Evolutionary conservation across 2,113 vertebrate genomes (phyloP), one percentile per base, ranked within the genome.

Genomic region (Perognathus longimembris): DNA sequence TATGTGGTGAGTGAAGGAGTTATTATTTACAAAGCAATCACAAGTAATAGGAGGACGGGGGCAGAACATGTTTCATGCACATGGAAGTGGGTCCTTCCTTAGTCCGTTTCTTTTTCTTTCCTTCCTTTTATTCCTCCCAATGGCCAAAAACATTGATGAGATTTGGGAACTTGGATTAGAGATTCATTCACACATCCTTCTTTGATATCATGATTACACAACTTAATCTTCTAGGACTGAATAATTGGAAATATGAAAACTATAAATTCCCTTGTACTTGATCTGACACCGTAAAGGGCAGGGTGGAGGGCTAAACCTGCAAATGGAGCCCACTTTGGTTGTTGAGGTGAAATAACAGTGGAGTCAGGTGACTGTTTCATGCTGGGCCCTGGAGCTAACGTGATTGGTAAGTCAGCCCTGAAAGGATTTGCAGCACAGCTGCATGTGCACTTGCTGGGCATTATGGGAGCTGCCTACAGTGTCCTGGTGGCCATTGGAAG

Each of bases 331-430:
- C 9, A n/a, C 17, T 85, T 79, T 74, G 38, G 77, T 69, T 90
- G 30, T 78, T 92, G 90, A 40, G 26, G 50, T 59, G 89, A 96
- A 80, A 88, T 50, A 91, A 45, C 36, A 89, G 2, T 12, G 42
- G 24, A 71, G 21, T 91, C 11, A 12, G 89, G 11, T 11, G 17
- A 75, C 50, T 1, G 50, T 50, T 83, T 70, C 0, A 45, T 64
- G 36, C 11, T 21, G 59, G 38, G 20, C 54, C 38, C 21, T 69
- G 64, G 63, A 76, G n/a, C 77, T 45, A 84, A 26, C 77, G 34
- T 38, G 28, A 40, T 57, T 77, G 64, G 6, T n/a, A 71, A 73
- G 26, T 32, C 34, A 66, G n/a, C 17, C 36, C 59, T 74, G 67
- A 67, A 40, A 67, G 28, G 45, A 6, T 38, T 28, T 8, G 32